Percentiles rank a stretch among this genome's conserved stretches.
phyloP scores from a whole-genome alignment of 2,113 vertebrate genomes.

The Gambusia affinis region DNA sequence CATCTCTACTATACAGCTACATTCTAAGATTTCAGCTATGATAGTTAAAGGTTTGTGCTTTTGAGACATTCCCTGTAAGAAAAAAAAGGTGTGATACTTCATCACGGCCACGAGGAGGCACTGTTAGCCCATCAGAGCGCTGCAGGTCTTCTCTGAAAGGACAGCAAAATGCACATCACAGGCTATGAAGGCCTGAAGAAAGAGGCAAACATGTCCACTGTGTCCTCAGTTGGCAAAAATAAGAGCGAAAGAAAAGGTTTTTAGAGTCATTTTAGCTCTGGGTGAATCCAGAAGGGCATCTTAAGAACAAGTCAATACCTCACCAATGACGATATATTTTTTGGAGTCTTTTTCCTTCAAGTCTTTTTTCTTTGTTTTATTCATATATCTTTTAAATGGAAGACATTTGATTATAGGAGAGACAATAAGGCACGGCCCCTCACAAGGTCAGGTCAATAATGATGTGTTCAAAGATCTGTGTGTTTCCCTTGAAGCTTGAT shows the following conservation, averaged over 20 bases:
- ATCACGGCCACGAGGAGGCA: conserved; percentile 54
- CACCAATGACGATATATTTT: conserved; percentile 16
- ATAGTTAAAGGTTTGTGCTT: conserved; percentile 79
- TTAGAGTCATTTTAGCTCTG: conserved; percentile 4
- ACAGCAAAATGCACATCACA: conserved; percentile 56
- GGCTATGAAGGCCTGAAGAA: conserved; percentile 34
- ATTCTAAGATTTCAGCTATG: conserved; percentile 19
- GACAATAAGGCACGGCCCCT: conserved; percentile 59
- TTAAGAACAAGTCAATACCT: conserved; percentile 19
- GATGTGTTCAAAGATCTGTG: conserved; percentile 95
- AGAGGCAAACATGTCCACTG: conserved; percentile 10
- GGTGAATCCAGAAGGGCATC: background rate
- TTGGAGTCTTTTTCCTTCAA: conserved; percentile 29
- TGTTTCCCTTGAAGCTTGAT: conserved; percentile 97
- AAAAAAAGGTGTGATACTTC: conserved; percentile 51
- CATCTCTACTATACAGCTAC: conserved; percentile 23
- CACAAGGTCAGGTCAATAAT: conserved; percentile 94
- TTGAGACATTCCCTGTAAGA: conserved; percentile 63
- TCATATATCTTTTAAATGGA: conserved; percentile 46
- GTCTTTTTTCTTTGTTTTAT: conserved; percentile 23
- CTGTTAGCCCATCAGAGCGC: conserved; percentile 41
- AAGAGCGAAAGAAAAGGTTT: background rate
- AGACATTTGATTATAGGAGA: conserved; percentile 54
- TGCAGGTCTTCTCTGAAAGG: conserved; percentile 55
- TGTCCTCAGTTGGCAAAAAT: conserved; percentile 1